A percentile compares a stretch with the other conserved stretches of the same genome.
Evolutionary conservation across 2,888 invertebrate genomes (phyloP).

Genomic region (Operophtera brumata): DNA sequence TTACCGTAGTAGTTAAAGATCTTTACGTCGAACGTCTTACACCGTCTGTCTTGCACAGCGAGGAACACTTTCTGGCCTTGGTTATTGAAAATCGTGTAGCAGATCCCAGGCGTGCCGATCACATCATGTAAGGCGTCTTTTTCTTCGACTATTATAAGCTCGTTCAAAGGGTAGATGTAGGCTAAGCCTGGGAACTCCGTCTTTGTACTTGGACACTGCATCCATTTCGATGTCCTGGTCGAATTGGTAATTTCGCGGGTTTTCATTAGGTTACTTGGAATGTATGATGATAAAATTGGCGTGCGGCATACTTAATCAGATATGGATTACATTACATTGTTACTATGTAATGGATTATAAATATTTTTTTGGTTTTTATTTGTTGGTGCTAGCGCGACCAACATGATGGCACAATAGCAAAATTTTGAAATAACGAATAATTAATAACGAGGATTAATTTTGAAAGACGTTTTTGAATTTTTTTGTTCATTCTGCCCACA

Average conservation of each 20-base stretch:
- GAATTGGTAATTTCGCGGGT: constrained; percentile 22
- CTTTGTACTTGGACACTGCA: constrained; percentile 53
- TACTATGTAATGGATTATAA: not conserved
- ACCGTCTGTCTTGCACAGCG: constrained; percentile 42
- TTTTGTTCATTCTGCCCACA: too few relatives aligned
- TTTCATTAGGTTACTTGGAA: constrained; percentile 35
- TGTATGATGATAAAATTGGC: not conserved
- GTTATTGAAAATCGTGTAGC: constrained; percentile 58
- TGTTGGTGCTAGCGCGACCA: not conserved
- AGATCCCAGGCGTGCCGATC: constrained; percentile 40
- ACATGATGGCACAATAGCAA: not conserved
- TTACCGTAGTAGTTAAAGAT: constrained; percentile 62
- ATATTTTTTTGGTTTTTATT: not conserved
- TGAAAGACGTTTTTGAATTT: too few relatives aligned
- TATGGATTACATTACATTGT: not conserved
- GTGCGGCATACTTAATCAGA: constrained; percentile 25
- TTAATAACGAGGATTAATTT: too few relatives aligned
- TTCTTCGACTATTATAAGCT: constrained; percentile 49
- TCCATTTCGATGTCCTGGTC: constrained; percentile 44
- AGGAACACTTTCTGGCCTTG: constrained; percentile 58
- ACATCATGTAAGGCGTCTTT: constrained; percentile 49
- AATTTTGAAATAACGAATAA: too few relatives aligned
- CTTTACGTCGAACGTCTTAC: constrained; percentile 43
- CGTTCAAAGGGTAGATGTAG: constrained; percentile 46
- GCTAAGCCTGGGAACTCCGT: constrained; percentile 52